Base-by-base conservation (phyloP, 2,113 vertebrate species). In the Craseonycteris thonglongyai region DNA sequence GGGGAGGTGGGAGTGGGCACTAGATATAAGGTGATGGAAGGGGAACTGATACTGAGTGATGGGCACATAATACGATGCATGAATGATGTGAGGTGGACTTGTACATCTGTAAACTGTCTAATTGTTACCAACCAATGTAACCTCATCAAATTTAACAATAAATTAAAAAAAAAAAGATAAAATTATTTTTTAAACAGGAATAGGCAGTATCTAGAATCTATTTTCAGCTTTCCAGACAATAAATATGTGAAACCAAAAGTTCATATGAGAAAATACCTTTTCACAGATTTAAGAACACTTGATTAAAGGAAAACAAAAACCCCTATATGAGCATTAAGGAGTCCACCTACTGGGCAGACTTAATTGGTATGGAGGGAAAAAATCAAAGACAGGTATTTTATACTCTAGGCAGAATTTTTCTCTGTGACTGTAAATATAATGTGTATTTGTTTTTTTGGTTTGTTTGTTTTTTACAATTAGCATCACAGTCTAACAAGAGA, bases 311-410 rank as follows among this genome's bases (percentile, higher is more conserved):
- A 80, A 93, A 82, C 58, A 51, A 87, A 93, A 93, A 65, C 7
- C 18, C 40, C 16, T 68, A n/a, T 51, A 7, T 83, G 18, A 87
- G 68, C 38, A 89, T 75, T 42, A 91, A 93, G 74, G 51, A 93
- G 87, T 94, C 87, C 79, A 79, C 38, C 90, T 93, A 95, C 65
- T 93, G 69, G 69, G 93, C 80, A 80, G 30, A 92, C 86, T 66
- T 94, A 69, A 95, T 38, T 71, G 26, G 19, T 94, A 3, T 15
- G 56, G 69, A 3, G 8, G 61, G 66, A 65, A 66, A 79, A 65
- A 7, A 33, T 84, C 35, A 54, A 45, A 87, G 49, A 80, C 7
- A 90, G 38, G 28, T 85, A 16, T 58, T 71, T 84, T 38, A 49
- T 63, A 61, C 6, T 78, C 33, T 3, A 83, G 49, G 69, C 11